Evolutionary conservation across 2,888 invertebrate species (phyloP), one percentile per base, ranked within the genome.

Genomic region (Xylophagus ater): DNA sequence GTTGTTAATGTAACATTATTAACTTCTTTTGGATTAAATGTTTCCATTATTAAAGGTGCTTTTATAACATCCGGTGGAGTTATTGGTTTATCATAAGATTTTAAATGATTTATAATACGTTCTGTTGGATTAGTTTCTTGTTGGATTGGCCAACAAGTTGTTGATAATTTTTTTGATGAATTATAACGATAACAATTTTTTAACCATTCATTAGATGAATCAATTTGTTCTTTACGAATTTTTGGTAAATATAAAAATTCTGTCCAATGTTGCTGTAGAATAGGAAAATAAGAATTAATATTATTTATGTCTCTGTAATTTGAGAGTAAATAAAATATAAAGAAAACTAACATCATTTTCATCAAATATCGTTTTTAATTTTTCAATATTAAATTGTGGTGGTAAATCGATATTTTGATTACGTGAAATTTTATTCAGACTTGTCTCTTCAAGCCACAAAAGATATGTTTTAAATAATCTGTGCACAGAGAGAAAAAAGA

Each of bases 381-480:
- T 71, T 40, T 71, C 70, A 5, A 78, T 70, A 59, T 79, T 74
- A 54, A 82, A 87, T 51, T 82, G 79, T 0, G 78, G 74, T 7
- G 86, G 83, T 26, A 86, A 62, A 23, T 78, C 73, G 9, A 46
- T 55, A 3, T 51, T 45, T n/a, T 57, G 51, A 40, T 60, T 54
- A 15, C 48, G 53, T 4, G 55, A 42, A 10, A 60, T 51, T 52
- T 78, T 78, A 55, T 82, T 83, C 3, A 87, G 65, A 42, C 76
- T 67, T 1, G 80, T 77, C 53, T 87, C 87, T 55, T 86, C 83
- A 40, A 87, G 59, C 88, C 88, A 88, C 13, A 84, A 60, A 1
- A 68, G 67, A 51, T 76, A 76, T 2, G 81, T 76, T 52, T 70
- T 70, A 55, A 75, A 76, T 37, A 78, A 61, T 50, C 74, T 76